Evolutionary conservation across 1,140 invertebrate genomes (phyloP), one percentile per base, ranked within the genome.

Genomic region (Eriosoma lanigerum): DNA sequence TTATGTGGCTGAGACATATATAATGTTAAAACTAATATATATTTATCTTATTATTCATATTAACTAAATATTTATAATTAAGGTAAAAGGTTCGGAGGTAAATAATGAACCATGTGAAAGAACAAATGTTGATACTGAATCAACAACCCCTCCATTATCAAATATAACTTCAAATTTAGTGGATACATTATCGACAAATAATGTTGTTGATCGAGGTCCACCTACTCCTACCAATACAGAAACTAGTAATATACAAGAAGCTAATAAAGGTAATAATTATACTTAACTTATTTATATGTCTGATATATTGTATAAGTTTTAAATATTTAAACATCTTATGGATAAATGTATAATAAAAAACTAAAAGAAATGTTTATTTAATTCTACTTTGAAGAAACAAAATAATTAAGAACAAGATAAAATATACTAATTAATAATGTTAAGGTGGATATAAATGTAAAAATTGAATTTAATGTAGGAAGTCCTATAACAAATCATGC

Each of bases 161-260:
- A 66, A 48, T 52, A 44, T 56, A 73, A 64, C 70, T 17, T 58
- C 60, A 29, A 78, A 44, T 68, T 68, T 64, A 76, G 58, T 60
- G 24, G 54, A 62, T 46, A 52, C 26, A 10, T 44, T 44, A 6
- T 66, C 72, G 29, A 78, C 82, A 15, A 82, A 58, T 56, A 60
- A 81, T 46, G 60, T 81, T 75, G 44, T 75, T 48, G 83, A 83
- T 50, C 78, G 82, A 82, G 90, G 90, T 82, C 91, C 91, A 83
- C 90, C 91, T 21, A 91, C 90, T 66, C 90, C 91, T 9, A 91
- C 90, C 66, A 90, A 91, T 86, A 91, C 91, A 54, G 91, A 92
- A 85, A 89, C 87, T 81, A 89, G 89, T 83, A 90, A 91, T 84
- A 89, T 88, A 84, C 80, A 72, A 38, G 73, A 81, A 78, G 56